Percentiles rank a stretch among this genome's conserved stretches.
Conservation (phyloP, 2,113 vertebrate species). For the Corythaeola cristata region DNA sequence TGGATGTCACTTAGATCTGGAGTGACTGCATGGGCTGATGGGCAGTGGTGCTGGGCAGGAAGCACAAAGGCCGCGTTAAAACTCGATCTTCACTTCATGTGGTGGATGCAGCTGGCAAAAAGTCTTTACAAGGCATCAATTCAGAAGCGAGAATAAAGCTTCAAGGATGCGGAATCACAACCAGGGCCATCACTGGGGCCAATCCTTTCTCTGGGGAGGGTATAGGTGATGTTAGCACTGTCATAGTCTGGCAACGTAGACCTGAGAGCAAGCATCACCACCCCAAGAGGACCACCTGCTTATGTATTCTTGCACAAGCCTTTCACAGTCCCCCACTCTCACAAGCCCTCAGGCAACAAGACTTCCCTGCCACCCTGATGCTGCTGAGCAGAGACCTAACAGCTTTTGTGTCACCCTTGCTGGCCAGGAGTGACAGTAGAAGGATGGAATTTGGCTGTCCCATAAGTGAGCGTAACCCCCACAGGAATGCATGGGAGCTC, state of each 20-base stretch:
- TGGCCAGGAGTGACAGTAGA: not conserved
- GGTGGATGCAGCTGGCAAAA: not conserved
- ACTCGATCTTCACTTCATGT: not conserved
- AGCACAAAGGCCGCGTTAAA: not conserved
- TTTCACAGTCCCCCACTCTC: not conserved
- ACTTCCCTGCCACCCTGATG: not conserved
- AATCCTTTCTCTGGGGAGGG: rapidly evolving
- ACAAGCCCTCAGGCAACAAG: not conserved
- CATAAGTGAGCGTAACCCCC: not conserved
- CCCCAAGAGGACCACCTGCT: not conserved
- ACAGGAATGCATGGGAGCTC: not conserved
- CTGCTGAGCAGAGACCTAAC: not conserved
- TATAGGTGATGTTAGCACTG: not conserved
- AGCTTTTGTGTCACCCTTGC: not conserved
- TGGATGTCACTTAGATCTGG: not conserved
- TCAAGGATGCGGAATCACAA: not conserved
- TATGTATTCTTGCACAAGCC: not conserved
- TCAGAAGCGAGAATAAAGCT: not conserved
- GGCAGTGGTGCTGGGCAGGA: not conserved
- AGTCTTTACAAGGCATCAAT: not conserved
- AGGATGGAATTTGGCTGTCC: not conserved
- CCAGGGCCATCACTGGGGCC: not conserved
- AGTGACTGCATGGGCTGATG: not conserved
- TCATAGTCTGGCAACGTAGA: rapidly evolving
- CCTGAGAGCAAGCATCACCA: not conserved